Base-by-base conservation (phyloP, 2,888 invertebrate genomes). In the Hanleya hanleyi region DNA sequence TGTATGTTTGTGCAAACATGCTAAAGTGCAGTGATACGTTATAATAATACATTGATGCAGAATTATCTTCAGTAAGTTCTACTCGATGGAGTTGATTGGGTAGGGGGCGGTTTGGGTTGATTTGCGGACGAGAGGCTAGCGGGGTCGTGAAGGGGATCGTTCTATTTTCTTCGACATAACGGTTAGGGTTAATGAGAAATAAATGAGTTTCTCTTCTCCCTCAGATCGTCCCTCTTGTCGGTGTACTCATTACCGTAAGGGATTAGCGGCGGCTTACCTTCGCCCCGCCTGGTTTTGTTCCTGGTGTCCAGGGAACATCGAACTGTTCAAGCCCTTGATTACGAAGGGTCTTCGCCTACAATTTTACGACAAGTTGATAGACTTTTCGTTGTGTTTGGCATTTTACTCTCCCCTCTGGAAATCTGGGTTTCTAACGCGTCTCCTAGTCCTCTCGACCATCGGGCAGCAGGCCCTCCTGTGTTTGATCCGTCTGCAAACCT, bases 171-270 rank as follows among this genome's bases (percentile, higher is more conserved):
- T n/a, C n/a, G n/a, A n/a, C n/a, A n/a, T n/a, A n/a, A n/a, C 12
- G 57, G 57, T 57, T 29, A 57, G 15, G 18, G 57, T 57, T 57
- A 57, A 57, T 29, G 57, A 57, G 57, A 57, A 57, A 29, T 22
- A 18, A 26, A 57, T 57, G 57, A 29, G 22, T 22, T 22, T 57
- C 29, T 15, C 26, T 57, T 57, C 29, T 57, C 22, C 57, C 26
- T 18, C 29, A 15, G 22, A 4, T 32, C 32, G 7, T 26, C 12
- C 32, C 15, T 26, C 57, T 32, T 4, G 22, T 32, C 57, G 4
- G 47, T 57, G 26, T 1, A 29, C 57, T 57, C 57, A 57, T 57
- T 57, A 57, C 22, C 57, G 26, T 18, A 26, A 32, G 32, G 26
- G 57, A 57, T 57, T 57, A 57, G 41, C 22, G 57, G 57, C 12